phyloP scores from a whole-genome alignment of 1,140 invertebrate genomes.

The Rhyzopertha dominica region DNA sequence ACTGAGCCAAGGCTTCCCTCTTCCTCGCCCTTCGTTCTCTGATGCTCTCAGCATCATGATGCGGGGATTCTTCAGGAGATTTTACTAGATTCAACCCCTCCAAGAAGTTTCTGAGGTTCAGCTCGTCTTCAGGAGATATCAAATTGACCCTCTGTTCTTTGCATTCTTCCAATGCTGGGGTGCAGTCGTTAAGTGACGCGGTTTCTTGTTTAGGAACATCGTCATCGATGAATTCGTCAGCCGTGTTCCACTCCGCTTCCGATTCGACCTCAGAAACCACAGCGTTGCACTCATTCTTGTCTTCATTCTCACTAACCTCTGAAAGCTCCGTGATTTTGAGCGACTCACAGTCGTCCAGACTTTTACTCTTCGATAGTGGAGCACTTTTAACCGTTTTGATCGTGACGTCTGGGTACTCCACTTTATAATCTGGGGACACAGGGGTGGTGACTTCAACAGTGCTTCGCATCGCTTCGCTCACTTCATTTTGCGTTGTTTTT shows the following conservation, averaged over 20 bases:
- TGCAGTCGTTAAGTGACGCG: too few relatives aligned
- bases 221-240: constrained; percentile 33
- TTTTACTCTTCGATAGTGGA: constrained; percentile 48
- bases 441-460: neutral
- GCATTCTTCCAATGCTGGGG: constrained; percentile 40
- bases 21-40: constrained; percentile 49
- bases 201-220: constrained; percentile 23
- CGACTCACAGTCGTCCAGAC: constrained; percentile 52
- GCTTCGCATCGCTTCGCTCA: neutral
- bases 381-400: neutral
- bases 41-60: constrained; percentile 30
- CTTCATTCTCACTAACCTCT: constrained; percentile 37
- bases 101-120: constrained; percentile 52
- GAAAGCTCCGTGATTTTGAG: constrained; percentile 51
- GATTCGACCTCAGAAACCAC: constrained; percentile 55
- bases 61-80: constrained; percentile 39
- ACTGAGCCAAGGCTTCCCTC: constrained; percentile 52
- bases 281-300: constrained; percentile 42
- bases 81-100: constrained; percentile 53
- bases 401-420: neutral
- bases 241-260: constrained; percentile 50
- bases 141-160: constrained; percentile 21
- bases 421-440: neutral
- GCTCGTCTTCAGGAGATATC: constrained; percentile 49
- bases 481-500: constrained; percentile 7